Percentiles rank a stretch among this genome's conserved stretches.
Conservation (phyloP, 2,113 vertebrate genomes). For the Forbesichthys agassizii region DNA sequence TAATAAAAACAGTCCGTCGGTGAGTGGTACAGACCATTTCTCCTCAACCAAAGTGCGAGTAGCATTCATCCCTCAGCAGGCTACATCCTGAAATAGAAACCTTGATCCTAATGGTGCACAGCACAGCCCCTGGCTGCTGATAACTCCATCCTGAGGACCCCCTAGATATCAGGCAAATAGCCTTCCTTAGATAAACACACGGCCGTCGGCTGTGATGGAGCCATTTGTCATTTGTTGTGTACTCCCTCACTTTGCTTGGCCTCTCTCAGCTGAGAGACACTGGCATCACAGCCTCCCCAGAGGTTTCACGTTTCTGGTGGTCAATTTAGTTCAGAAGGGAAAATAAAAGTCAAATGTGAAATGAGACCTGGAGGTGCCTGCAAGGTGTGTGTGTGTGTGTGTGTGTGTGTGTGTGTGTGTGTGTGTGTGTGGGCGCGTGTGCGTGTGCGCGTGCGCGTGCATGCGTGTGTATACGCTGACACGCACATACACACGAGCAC, state of each 20-base stretch:
- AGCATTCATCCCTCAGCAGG: slow-evolving; percentile 73
- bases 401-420: not conserved
- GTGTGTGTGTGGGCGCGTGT: not conserved
- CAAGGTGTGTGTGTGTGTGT: slow-evolving; percentile 9
- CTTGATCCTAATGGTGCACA: slow-evolving; percentile 78
- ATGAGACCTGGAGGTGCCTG: slow-evolving; percentile 43
- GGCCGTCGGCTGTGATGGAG: slow-evolving; percentile 36
- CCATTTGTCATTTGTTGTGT: slow-evolving; percentile 24
- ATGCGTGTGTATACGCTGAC: not conserved
- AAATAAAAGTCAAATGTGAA: slow-evolving; percentile 69
- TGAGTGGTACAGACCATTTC: slow-evolving; percentile 26
- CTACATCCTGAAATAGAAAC: slow-evolving; percentile 72
- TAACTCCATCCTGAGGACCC: slow-evolving; percentile 67
- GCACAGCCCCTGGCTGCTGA: slow-evolving; percentile 62
- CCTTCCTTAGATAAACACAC: slow-evolving; percentile 36
- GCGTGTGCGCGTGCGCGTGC: not conserved
- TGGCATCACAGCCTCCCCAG: slow-evolving; percentile 35
- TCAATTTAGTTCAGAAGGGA: slow-evolving; percentile 54
- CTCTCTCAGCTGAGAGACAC: slow-evolving; percentile 35
- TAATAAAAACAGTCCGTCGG: slow-evolving; percentile 10
- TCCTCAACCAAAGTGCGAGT: slow-evolving; percentile 38
- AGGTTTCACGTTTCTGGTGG: slow-evolving; percentile 65
- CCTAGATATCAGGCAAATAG: slow-evolving; percentile 47
- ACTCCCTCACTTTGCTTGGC: slow-evolving; percentile 21
- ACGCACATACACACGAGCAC: too few relatives aligned